Evolutionary conservation across 2,113 vertebrate genomes (phyloP).

Genomic region (Nicator chloris): DNA sequence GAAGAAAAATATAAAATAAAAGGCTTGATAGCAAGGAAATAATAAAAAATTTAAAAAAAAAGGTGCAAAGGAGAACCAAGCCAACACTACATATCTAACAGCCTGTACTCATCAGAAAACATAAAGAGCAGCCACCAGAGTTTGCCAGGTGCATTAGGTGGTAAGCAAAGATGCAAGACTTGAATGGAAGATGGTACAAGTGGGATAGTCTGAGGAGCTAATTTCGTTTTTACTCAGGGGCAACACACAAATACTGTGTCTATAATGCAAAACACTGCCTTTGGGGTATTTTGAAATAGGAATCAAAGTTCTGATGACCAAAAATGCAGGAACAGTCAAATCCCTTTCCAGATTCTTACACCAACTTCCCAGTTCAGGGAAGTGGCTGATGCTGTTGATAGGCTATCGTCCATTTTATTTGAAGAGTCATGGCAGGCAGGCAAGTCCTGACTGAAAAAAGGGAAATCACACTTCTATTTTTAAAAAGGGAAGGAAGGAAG

Average conservation of each 20-base stretch:
- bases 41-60: neutral
- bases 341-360: neutral
- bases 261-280: neutral
- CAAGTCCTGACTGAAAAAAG: neutral
- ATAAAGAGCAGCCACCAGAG: neutral
- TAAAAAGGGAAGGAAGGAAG: neutral
- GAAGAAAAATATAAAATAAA: neutral
- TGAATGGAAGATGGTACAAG: neutral
- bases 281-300: neutral
- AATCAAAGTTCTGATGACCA: neutral
- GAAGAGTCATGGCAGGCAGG: neutral
- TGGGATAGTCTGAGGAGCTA: neutral
- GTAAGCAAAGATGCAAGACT: neutral
- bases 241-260: neutral
- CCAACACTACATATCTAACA: neutral
- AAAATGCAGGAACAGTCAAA: neutral
- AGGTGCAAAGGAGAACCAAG: neutral
- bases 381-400: neutral
- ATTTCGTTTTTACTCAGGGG: neutral
- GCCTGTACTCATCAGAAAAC: neutral
- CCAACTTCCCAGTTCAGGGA: neutral
- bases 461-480: neutral
- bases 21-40: neutral
- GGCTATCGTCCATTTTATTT: neutral
- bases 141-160: neutral